Percentiles rank a stretch among this genome's conserved stretches.
Conservation (phyloP, 2,113 vertebrate genomes). For the Pteruthius melanotis region DNA sequence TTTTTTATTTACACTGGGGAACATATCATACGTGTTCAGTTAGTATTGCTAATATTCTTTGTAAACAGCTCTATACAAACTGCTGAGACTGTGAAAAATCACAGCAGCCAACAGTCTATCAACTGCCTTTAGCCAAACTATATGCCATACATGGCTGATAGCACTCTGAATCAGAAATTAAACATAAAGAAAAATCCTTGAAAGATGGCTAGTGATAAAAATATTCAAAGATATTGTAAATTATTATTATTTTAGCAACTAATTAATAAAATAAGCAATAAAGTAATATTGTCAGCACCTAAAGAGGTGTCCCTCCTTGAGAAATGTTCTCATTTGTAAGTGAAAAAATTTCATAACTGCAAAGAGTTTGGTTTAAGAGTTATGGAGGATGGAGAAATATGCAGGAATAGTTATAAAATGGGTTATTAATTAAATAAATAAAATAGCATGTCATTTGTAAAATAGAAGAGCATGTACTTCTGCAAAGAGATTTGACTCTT, state of each 20-base stretch:
- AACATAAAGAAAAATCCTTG: background rate
- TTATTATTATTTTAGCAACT: background rate
- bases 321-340: background rate
- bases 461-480: background rate
- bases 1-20: background rate
- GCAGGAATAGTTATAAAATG: background rate
- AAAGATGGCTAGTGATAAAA: background rate
- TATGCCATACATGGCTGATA: background rate
- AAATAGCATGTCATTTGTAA: background rate
- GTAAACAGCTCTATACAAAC: background rate
- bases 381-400: background rate
- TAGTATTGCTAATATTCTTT: background rate
- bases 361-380: background rate
- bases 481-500: background rate
- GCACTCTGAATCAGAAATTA: background rate
- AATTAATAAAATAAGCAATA: background rate
- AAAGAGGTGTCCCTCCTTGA: background rate
- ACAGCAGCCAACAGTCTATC: background rate
- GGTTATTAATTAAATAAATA: background rate
- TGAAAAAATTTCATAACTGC: background rate
- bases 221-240: background rate
- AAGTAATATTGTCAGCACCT: background rate
- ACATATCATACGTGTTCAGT: background rate
- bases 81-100: background rate
- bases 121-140: background rate